Evolutionary conservation across 1,140 invertebrate species (phyloP).

Genomic region (Goniozus legneri): DNA sequence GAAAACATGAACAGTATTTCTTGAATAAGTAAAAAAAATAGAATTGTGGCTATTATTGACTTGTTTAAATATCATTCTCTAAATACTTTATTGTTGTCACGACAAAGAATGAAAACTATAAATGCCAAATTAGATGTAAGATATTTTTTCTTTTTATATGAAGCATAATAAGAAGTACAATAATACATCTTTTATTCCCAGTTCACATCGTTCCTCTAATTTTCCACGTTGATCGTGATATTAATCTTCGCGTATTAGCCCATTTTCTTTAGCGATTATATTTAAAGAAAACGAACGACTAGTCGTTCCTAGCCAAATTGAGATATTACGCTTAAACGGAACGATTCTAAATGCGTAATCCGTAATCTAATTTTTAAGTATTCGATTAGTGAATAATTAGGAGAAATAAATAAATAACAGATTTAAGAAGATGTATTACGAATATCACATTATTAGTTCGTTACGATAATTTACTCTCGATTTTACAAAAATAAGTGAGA

Average conservation of each 20-base stretch:
- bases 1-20: no score
- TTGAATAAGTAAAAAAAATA: no score
- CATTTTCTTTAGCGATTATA: not conserved
- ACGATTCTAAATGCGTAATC: constrained; percentile 16
- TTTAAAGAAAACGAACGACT: constrained; percentile 16
- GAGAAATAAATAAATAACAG: not conserved
- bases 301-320: constrained; percentile 32
- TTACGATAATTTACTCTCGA: not conserved
- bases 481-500: no score
- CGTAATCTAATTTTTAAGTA: constrained; percentile 18
- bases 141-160: constrained; percentile 11
- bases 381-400: constrained; percentile 13
- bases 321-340: constrained; percentile 44
- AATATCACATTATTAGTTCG: not conserved
- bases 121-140: no score
- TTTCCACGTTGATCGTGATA: no score
- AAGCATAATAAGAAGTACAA: constrained; percentile 10
- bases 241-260: no score
- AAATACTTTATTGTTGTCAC: no score
- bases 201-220: no score
- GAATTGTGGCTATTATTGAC: no score
- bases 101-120: no score
- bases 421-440: not conserved
- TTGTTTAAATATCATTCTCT: no score
- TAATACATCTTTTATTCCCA: no score